phyloP scores from a whole-genome alignment of 1,140 invertebrate species.

The Cecropterus lyciades region DNA sequence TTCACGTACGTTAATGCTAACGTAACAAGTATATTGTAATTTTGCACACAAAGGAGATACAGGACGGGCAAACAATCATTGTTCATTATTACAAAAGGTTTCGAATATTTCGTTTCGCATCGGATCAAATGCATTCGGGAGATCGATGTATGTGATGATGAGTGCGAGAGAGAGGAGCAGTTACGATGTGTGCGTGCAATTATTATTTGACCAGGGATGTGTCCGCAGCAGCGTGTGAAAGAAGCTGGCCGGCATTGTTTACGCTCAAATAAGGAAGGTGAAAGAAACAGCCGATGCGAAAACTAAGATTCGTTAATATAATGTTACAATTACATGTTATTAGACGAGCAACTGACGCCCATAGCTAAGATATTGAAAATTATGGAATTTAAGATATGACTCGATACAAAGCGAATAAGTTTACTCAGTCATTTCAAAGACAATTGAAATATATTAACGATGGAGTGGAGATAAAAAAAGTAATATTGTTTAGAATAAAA shows the following conservation, averaged over 20 bases:
- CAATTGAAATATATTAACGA: neutral
- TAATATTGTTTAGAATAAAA: too few species aligned
- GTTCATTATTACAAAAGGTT: conserved; percentile 84
- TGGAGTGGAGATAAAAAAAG: too few species aligned
- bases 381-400: too few species aligned
- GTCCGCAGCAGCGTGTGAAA: conserved; percentile 80
- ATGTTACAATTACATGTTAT: conserved; percentile 66
- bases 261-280: conserved; percentile 80
- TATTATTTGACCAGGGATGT: conserved; percentile 84
- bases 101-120: conserved; percentile 81
- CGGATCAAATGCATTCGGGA: conserved; percentile 76
- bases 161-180: conserved; percentile 62
- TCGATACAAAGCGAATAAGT: too few species aligned
- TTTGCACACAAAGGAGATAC: conserved; percentile 81
- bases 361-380: too few species aligned
- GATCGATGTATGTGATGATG: conserved; percentile 65
- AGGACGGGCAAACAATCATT: conserved; percentile 83
- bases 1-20: conserved; percentile 66
- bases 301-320: conserved; percentile 65
- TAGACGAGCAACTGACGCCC: conserved; percentile 38
- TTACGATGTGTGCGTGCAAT: conserved; percentile 70
- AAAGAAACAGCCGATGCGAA: conserved; percentile 67
- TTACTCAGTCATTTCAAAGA: neutral
- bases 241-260: conserved; percentile 79
- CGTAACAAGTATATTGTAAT: conserved; percentile 83